Percentiles rank a stretch among this genome's conserved stretches.
phyloP scores from a whole-genome alignment of 2,888 invertebrate species.

The Bembecia ichneumoniformis region DNA sequence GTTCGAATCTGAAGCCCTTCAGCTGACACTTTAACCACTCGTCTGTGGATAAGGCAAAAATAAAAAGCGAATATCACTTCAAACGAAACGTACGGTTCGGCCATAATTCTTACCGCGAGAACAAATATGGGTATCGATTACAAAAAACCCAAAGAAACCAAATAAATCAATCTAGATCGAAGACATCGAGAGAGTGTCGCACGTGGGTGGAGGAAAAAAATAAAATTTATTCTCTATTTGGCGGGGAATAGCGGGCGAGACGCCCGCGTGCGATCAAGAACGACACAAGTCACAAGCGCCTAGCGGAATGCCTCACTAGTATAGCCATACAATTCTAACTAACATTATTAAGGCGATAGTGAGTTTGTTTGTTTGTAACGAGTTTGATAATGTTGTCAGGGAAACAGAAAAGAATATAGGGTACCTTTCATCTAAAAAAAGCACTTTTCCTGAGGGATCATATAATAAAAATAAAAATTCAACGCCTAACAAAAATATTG shows the following conservation, averaged over 20 bases:
- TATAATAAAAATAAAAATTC: too few species aligned
- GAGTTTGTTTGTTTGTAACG: too few species aligned
- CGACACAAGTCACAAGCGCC: conserved; percentile 1
- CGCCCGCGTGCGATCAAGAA: conserved; percentile 1
- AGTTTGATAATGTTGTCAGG: too few species aligned
- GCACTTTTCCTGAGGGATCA: too few species aligned
- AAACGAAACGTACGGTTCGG: not conserved
- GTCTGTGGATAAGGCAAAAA: too few species aligned
- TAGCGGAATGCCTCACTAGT: not conserved
- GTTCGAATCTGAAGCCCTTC: too few species aligned
- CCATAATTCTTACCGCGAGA: not conserved
- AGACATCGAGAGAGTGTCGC: conserved; percentile 32
- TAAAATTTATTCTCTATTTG: conserved; percentile 32
- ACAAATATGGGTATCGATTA: not conserved
- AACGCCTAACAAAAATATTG: too few species aligned
- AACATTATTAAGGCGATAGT: too few species aligned
- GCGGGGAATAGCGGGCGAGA: conserved; percentile 16
- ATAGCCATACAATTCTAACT: too few species aligned
- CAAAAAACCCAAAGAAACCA: conserved; percentile 7
- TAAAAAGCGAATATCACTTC: conserved; percentile 3
- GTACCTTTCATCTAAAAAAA: too few species aligned
- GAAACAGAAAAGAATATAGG: too few species aligned
- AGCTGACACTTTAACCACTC: too few species aligned
- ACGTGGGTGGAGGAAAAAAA: conserved; percentile 24
- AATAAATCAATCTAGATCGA: conserved; percentile 34